These are phyloP conservation scores for Lateolabrax maculatus DNA, from an alignment of 2,797 vertebrate species.

Conservation along the genomic window DNA sequence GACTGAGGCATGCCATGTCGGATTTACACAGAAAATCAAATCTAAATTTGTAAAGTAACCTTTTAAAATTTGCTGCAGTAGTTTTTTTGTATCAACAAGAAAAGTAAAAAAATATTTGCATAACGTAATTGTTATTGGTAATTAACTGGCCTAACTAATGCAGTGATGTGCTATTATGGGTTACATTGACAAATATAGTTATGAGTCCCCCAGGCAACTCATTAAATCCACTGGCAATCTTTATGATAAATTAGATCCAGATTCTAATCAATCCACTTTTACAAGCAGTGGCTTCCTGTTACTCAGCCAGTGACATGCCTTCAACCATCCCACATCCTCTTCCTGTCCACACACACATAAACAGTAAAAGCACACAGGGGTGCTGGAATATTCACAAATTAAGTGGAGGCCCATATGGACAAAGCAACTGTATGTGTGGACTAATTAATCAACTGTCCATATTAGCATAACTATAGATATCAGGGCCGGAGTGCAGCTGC, in stretches of 20 bases:
- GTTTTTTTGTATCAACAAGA: background rate
- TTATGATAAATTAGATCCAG: conserved; percentile 47
- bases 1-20: conserved; percentile 11
- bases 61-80: background rate
- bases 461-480: conserved; percentile 64
- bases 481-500: conserved; percentile 61
- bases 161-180: background rate
- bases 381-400: conserved; percentile 44
- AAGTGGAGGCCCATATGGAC: conserved; percentile 37
- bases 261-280: conserved; percentile 38
- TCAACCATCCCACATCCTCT: conserved; percentile 37
- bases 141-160: background rate
- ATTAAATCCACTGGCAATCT: conserved; percentile 19
- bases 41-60: background rate
- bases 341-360: conserved; percentile 12
- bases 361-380: conserved; percentile 46
- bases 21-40: conserved; percentile 11
- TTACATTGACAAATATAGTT: conserved; percentile 9
- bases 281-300: conserved; percentile 47
- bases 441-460: conserved; percentile 57
- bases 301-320: conserved; percentile 36
- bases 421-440: conserved; percentile 35
- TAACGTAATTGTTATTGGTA: background rate
- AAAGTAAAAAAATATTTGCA: background rate
- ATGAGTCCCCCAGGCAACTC: background rate